A percentile compares a stretch with the other conserved stretches of the same genome.
Conservation (phyloP, 1,140 invertebrate genomes). For the Magallana ariakensis region DNA sequence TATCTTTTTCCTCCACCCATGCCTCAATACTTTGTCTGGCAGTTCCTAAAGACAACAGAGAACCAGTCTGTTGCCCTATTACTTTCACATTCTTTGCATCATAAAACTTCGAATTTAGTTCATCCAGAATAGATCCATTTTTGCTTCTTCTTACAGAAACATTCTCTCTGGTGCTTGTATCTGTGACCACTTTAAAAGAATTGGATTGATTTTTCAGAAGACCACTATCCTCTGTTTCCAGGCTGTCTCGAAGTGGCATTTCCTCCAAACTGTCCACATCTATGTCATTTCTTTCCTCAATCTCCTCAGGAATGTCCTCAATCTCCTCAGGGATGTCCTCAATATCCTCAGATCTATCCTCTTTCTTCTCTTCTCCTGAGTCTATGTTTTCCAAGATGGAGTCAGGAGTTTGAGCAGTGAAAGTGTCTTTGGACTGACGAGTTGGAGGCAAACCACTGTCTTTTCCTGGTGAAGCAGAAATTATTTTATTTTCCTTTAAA, state of each 20-base stretch:
- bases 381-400: background rate
- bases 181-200: constrained; percentile 27
- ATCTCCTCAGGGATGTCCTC: background rate
- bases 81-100: constrained; percentile 30
- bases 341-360: background rate
- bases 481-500: background rate
- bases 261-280: constrained; percentile 35
- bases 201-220: background rate
- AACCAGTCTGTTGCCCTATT: constrained; percentile 1
- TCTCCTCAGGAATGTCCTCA: constrained; percentile 43
- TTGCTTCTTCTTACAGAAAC: constrained; percentile 17
- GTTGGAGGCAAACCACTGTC: background rate
- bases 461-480: background rate
- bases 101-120: constrained; percentile 11
- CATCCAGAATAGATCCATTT: constrained; percentile 2
- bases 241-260: constrained; percentile 29
- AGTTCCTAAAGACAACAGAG: constrained; percentile 3
- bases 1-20: constrained; percentile 36
- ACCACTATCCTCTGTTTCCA: background rate
- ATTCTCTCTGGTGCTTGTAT: background rate
- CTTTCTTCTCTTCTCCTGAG: background rate
- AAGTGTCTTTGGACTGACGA: background rate
- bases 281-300: constrained; percentile 3
- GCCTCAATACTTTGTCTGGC: constrained; percentile 47
- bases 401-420: no score